Evolutionary conservation across 2,113 vertebrate genomes (phyloP).

Genomic region (Struthidea cinerea): DNA sequence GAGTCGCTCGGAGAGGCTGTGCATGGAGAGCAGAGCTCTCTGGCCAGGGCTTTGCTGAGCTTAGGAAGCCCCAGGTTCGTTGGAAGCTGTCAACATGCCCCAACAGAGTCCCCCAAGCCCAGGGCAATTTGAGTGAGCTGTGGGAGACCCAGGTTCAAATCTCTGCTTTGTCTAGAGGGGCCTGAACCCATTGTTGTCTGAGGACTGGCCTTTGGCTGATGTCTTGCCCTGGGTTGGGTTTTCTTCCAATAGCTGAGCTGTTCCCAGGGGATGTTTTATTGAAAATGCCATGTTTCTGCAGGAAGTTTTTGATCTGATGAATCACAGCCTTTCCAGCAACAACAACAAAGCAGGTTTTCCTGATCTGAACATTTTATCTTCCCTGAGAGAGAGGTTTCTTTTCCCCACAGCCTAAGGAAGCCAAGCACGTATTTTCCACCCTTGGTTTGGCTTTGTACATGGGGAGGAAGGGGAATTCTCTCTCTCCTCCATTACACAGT

Average conservation of each 20-base stretch:
- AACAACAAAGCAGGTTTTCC: constrained; percentile 13
- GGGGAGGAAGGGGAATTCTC: neutral
- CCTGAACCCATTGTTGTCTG: neutral
- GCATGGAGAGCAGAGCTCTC: neutral
- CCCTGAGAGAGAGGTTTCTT: neutral
- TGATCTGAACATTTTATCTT: neutral
- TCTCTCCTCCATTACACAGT: neutral
- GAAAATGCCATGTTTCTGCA: neutral
- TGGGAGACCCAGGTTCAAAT: neutral
- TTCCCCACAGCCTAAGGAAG: neutral
- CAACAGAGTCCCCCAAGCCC: rapidly evolving
- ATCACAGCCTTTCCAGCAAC: constrained; percentile 8
- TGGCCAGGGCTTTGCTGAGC: neutral
- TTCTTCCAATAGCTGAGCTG: neutral
- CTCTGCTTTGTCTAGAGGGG: neutral
- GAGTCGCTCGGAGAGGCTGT: rapidly evolving
- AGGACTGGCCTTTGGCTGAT: neutral
- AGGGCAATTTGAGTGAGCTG: neutral
- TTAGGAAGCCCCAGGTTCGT: neutral
- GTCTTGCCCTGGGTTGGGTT: neutral
- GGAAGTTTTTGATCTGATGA: constrained; percentile 34
- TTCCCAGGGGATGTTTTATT: neutral
- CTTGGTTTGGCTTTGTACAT: neutral
- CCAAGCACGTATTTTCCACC: neutral
- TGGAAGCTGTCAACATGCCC: neutral